phyloP scores from a whole-genome alignment of 1,140 invertebrate genomes.

The Ceratina australensis region DNA sequence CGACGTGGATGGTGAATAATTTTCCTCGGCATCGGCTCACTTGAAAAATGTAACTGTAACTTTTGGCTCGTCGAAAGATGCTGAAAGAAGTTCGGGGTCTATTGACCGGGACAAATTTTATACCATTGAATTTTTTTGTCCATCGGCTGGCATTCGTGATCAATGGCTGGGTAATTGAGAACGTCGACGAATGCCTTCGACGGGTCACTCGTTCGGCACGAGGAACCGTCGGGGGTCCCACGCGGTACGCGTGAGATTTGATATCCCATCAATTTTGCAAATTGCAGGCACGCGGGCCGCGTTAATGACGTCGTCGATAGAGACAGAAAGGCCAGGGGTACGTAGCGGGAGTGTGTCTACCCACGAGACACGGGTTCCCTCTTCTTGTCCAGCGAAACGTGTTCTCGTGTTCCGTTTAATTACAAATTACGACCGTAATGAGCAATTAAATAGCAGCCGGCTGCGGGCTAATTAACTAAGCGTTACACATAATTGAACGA shows the following conservation, averaged over 20 bases:
- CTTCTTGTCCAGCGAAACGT: constrained; percentile 14
- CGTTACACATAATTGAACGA: constrained; percentile 36
- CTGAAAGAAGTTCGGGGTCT: not conserved
- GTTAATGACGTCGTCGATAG: constrained; percentile 25
- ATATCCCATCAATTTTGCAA: constrained; percentile 34
- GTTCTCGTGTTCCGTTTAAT: constrained; percentile 30
- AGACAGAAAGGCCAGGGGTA: not conserved
- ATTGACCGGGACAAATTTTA: not conserved
- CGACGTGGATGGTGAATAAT: not conserved
- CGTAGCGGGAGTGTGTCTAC: too few relatives aligned
- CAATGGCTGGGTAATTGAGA: too few relatives aligned
- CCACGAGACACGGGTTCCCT: not conserved
- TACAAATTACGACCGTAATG: constrained; percentile 33
- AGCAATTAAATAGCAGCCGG: constrained; percentile 40
- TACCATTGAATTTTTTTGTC: too few relatives aligned
- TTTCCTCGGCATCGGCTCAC: too few relatives aligned
- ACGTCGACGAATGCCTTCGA: not conserved
- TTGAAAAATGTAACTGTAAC: not conserved
- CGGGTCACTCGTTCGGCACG: not conserved
- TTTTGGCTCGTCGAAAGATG: not conserved
- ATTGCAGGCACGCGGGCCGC: not conserved
- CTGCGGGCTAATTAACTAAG: constrained; percentile 44
- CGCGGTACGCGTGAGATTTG: constrained; percentile 5
- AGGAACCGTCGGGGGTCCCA: too few relatives aligned
- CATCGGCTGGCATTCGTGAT: too few relatives aligned